A percentile compares a stretch with the other conserved stretches of the same genome.
Conservation (phyloP, 2,113 vertebrate genomes). For the Nannobrachium achirus region DNA sequence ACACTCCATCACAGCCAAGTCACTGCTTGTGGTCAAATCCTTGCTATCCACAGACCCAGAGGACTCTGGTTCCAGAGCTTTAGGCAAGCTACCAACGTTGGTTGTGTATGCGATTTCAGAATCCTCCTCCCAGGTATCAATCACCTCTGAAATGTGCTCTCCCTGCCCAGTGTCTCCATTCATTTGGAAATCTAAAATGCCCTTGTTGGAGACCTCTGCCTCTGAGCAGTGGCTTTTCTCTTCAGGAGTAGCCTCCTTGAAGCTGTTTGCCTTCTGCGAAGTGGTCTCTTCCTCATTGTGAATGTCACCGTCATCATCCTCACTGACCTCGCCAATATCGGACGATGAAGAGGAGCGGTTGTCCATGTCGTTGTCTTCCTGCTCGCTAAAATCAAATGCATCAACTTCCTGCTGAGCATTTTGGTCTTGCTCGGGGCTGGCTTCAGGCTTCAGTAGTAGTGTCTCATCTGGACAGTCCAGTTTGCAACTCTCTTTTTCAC, state of each 20-base stretch:
- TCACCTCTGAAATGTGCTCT: not conserved
- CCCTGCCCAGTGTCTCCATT: constrained; percentile 21
- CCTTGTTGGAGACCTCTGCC: not conserved
- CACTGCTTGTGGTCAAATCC: constrained; percentile 47
- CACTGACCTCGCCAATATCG: constrained; percentile 60
- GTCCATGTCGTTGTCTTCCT: constrained; percentile 24
- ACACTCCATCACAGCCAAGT: constrained; percentile 58
- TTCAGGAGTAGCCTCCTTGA: constrained; percentile 5
- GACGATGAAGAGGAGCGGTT: constrained; percentile 45
- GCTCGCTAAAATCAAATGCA: not conserved
- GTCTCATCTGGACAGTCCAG: not conserved
- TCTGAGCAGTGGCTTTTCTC: constrained; percentile 27
- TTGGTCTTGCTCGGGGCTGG: not conserved
- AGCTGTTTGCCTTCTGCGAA: constrained; percentile 10
- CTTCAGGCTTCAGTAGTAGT: not conserved
- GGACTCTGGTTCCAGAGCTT: constrained; percentile 19
- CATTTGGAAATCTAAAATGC: constrained; percentile 34
- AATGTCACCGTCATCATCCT: constrained; percentile 43
- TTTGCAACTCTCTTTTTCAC: not conserved
- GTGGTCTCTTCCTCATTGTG: constrained; percentile 29
- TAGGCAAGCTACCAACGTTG: not conserved
- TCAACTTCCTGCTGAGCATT: not conserved
- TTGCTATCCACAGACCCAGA: not conserved
- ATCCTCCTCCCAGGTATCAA: constrained; percentile 3
- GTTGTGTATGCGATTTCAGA: not conserved